Evolutionary conservation across 2,797 vertebrate genomes (phyloP).

Genomic region (Protonibea diacanthus): DNA sequence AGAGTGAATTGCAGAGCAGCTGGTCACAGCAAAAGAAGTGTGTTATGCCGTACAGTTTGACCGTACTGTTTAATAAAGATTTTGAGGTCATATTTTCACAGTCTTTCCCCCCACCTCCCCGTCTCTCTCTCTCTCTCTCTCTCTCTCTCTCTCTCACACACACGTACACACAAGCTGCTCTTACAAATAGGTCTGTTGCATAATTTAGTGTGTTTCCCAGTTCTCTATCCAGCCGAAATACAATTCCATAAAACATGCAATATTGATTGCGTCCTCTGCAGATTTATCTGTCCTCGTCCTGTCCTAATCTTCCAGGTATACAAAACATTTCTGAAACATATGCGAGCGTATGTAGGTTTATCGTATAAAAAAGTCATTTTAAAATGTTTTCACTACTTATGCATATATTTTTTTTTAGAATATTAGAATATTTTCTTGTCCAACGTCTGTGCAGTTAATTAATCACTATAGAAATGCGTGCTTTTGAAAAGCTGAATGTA

Average conservation of each 20-base stretch:
- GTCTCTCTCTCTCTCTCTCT: not conserved
- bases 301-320: conserved; percentile 37
- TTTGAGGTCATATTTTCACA: conserved; percentile 20
- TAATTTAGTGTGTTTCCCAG: conserved; percentile 85
- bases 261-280: conserved; percentile 75
- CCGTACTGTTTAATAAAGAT: not conserved
- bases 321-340: conserved; percentile 32
- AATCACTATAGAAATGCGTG: not conserved
- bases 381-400: not conserved
- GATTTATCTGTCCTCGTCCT: conserved; percentile 55
- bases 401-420: not conserved
- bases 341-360: not conserved
- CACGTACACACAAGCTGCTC: conserved; percentile 55
- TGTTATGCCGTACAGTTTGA: not conserved
- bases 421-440: not conserved
- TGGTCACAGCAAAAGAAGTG: no score
- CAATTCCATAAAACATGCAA: conserved; percentile 81
- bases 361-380: not conserved
- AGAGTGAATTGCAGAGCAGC: no score
- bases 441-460: not conserved
- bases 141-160: conserved; percentile 1
- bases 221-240: conserved; percentile 82
- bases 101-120: not conserved
- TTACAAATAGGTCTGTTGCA: conserved; percentile 83
- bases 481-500: conserved; percentile 3